phyloP scores from a whole-genome alignment of 2,797 vertebrate genomes.

The Mus spretus region DNA sequence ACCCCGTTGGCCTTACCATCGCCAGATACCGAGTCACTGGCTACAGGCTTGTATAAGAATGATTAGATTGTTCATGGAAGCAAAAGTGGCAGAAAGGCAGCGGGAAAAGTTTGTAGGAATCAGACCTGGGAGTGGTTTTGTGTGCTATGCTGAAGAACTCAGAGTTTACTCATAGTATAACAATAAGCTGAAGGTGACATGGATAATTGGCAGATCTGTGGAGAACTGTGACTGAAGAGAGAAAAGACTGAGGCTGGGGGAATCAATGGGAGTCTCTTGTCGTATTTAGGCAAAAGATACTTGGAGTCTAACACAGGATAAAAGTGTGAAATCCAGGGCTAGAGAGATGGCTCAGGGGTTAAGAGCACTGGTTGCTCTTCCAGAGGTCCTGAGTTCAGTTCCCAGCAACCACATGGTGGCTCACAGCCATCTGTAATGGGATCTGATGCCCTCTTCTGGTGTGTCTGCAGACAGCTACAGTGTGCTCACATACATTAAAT shows the following conservation, averaged over 20 bases:
- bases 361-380: not conserved
- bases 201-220: not conserved
- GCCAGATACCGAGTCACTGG: not conserved
- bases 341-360: not conserved
- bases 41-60: not conserved
- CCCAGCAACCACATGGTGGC: not conserved
- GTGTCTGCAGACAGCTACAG: too few species aligned
- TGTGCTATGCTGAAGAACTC: constrained; percentile 1
- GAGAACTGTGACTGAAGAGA: not conserved
- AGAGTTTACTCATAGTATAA: not conserved
- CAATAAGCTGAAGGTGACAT: not conserved
- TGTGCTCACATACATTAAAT: too few species aligned
- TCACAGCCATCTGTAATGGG: not conserved
- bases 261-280: not conserved
- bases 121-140: not conserved
- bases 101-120: not conserved
- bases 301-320: not conserved
- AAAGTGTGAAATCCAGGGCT: not conserved
- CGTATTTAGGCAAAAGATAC: constrained; percentile 31
- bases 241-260: not conserved
- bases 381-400: too few species aligned
- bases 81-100: not conserved
- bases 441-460: too few species aligned
- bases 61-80: not conserved
- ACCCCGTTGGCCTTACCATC: not conserved